phyloP scores from a whole-genome alignment of 2,888 invertebrate species.

The Spialia ferax region DNA sequence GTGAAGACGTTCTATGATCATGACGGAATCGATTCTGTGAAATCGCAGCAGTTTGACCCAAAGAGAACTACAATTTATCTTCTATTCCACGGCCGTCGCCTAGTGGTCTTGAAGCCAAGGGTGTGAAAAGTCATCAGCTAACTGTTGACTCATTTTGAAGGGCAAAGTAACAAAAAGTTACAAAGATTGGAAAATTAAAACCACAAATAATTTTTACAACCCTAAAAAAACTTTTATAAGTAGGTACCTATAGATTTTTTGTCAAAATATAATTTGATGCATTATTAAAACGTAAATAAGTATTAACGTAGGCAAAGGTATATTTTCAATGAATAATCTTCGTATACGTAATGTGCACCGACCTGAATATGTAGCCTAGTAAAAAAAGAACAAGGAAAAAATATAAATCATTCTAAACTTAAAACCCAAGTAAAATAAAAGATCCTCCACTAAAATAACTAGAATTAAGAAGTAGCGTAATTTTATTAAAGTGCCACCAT shows the following conservation, averaged over 20 bases:
- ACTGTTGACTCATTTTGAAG: neutral
- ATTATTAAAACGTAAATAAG: too few relatives aligned
- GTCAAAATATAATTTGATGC: too few relatives aligned
- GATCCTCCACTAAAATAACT: too few relatives aligned
- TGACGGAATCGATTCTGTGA: constrained; percentile 25
- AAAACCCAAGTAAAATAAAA: neutral
- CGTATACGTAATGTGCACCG: neutral
- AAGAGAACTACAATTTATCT: constrained; percentile 28
- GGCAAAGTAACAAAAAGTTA: too few relatives aligned
- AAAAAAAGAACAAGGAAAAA: neutral
- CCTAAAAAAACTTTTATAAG: too few relatives aligned
- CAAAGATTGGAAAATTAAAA: too few relatives aligned
- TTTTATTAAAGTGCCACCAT: neutral
- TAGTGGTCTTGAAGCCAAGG: constrained; percentile 23
- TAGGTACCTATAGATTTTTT: too few relatives aligned
- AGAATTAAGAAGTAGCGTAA: neutral
- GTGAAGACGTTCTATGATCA: constrained; percentile 10
- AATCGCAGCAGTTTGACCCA: constrained; percentile 22
- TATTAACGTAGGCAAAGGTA: too few relatives aligned
- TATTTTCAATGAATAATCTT: neutral
- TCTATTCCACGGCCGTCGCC: constrained; percentile 27
- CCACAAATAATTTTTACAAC: too few relatives aligned
- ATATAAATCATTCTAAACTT: neutral
- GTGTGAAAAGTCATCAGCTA: constrained; percentile 16
- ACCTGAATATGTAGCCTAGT: neutral